These are phyloP conservation scores for Loriculus beryllinus DNA, from an alignment of 2,797 vertebrate genomes.

Conservation along the genomic window DNA sequence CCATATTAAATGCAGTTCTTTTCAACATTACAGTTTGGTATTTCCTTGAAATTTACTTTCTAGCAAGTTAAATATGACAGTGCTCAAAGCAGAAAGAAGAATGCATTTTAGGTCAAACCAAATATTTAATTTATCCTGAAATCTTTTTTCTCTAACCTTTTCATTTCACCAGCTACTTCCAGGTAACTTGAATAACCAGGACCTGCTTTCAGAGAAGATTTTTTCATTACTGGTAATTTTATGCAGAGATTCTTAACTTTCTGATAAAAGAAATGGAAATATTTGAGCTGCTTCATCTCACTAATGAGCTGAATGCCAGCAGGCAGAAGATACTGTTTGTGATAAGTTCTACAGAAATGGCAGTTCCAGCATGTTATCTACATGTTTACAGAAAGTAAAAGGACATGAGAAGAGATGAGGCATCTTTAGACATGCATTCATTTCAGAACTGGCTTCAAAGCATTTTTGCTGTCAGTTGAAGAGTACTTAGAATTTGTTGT, in stretches of 20 bases:
- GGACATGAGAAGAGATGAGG: background rate
- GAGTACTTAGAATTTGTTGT: background rate
- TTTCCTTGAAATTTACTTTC: constrained; percentile 11
- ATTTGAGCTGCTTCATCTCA: background rate
- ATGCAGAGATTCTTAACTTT: background rate
- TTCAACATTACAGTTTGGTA: background rate
- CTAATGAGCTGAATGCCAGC: background rate
- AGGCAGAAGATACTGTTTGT: background rate
- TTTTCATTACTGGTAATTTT: background rate
- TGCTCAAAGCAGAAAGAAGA: background rate
- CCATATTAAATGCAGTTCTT: background rate
- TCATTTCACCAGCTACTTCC: background rate
- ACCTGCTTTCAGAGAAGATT: background rate
- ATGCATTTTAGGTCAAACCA: background rate
- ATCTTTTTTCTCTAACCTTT: background rate
- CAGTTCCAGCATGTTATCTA: background rate
- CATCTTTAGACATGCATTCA: background rate
- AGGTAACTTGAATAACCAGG: background rate
- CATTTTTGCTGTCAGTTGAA: background rate
- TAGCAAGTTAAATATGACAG: background rate
- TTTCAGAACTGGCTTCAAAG: background rate
- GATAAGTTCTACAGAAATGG: background rate
- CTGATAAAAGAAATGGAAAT: background rate
- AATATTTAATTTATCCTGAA: background rate
- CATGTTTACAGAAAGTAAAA: constrained; percentile 20